phyloP scores from a whole-genome alignment of 2,888 invertebrate species.

The Clostera curtula region DNA sequence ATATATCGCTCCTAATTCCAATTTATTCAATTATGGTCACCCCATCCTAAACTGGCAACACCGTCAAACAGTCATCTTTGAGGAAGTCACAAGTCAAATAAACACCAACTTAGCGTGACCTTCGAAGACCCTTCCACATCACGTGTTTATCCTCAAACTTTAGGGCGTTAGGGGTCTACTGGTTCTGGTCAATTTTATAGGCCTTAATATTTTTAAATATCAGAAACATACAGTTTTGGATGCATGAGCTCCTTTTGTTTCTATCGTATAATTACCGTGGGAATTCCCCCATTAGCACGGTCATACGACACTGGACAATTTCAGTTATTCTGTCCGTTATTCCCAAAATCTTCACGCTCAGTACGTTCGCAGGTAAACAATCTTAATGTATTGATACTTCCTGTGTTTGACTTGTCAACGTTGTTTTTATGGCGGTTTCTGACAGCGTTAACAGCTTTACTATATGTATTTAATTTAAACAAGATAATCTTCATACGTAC shows the following conservation, averaged over 20 bases:
- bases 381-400: slow-evolving; percentile 3
- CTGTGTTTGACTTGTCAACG: no score
- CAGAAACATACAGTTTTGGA: slow-evolving; percentile 23
- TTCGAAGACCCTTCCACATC: slow-evolving; percentile 7
- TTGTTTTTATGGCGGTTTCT: background rate
- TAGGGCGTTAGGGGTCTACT: slow-evolving; percentile 10
- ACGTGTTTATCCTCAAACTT: slow-evolving; percentile 5
- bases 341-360: slow-evolving; percentile 8
- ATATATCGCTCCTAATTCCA: background rate
- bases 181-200: slow-evolving; percentile 11
- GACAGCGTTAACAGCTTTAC: no score
- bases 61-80: slow-evolving; percentile 24
- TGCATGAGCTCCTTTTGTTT: slow-evolving; percentile 19
- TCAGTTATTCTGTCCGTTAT: background rate
- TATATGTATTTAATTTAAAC: no score
- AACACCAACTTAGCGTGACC: slow-evolving; percentile 17
- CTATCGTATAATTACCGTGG: slow-evolving; percentile 27
- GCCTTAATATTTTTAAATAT: slow-evolving; percentile 20
- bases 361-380: slow-evolving; percentile 9
- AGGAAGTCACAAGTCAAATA: slow-evolving; percentile 28
- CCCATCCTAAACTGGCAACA: slow-evolving; percentile 20
- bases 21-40: slow-evolving; percentile 13
- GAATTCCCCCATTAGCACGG: slow-evolving; percentile 21
- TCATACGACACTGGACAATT: slow-evolving; percentile 1
- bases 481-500: no score